Percentiles rank a stretch among this genome's conserved stretches.
These are phyloP conservation scores for Synanceia verrucosa DNA, from an alignment of 2,797 vertebrate genomes.

Conservation along the genomic window DNA sequence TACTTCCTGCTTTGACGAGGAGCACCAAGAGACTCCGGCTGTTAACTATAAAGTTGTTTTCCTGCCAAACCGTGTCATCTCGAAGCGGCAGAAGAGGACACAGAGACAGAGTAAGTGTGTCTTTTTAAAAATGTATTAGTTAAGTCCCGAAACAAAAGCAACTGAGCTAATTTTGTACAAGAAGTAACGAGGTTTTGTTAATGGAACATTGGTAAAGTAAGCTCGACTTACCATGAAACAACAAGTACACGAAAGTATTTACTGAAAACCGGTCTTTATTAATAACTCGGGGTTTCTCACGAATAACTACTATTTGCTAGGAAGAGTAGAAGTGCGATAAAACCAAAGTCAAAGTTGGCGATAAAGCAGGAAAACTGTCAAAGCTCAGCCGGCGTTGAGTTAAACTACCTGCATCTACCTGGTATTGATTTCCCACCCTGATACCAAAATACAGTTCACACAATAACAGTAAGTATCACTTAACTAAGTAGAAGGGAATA, in stretches of 20 bases:
- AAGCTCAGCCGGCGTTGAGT: not conserved
- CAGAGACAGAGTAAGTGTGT: conserved; percentile 46
- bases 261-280: not conserved
- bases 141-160: not conserved
- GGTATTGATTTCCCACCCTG: not conserved
- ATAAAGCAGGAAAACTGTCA: conserved; percentile 8
- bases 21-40: conserved; percentile 28
- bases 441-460: not conserved
- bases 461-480: not conserved
- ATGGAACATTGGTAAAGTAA: conserved; percentile 17
- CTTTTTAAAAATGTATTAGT: not conserved
- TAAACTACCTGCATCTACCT: not conserved
- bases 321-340: not conserved
- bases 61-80: not conserved
- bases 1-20: conserved; percentile 71
- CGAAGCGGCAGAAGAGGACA: conserved; percentile 4
- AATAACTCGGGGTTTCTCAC: not conserved
- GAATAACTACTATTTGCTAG: not conserved
- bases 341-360: not conserved
- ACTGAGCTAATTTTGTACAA: not conserved
- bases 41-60: conserved; percentile 40
- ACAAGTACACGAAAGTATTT: not conserved
- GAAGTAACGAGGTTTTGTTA: conserved; percentile 31
- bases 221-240: conserved; percentile 13
- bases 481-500: not conserved